Evolutionary conservation across 2,888 invertebrate genomes (phyloP), one percentile per base, ranked within the genome.

Genomic region (Sesamia inferens): DNA sequence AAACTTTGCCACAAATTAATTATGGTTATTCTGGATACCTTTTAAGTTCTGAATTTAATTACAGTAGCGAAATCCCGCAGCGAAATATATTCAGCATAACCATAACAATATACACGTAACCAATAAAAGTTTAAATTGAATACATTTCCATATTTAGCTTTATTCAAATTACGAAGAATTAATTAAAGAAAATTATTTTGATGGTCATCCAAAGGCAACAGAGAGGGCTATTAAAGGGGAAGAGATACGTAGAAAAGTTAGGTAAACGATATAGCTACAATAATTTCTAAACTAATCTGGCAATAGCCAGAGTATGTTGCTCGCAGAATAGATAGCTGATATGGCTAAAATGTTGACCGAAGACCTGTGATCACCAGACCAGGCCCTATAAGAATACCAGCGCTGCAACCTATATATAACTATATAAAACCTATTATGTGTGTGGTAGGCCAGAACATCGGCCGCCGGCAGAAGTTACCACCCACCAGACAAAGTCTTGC

Each of bases 1-100:
- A 57, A 79, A 74, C 61, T 71, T 70, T 65, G 65, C 47, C 51
- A 48, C 61, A 31, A 74, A 44, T 69, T 68, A 66, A 83, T 81
- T 83, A 71, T 54, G 47, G 65, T 79, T 57, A 59, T 47, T 59
- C 59, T 31, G 31, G 64, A 71, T 57, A 65, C 58, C 62, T 42
- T 16, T 69, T 64, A 83, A 81, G 59, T 83, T 83, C 79, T 58
- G 66, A 69, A 63, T 81, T 83, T 76, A 83, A 81, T 81, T 81
- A 79, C 31, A 39, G 13, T 8, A 66, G 51, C 62, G 68, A 47
- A 71, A 63, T 67, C 81, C 76, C 71, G 19, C 51, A 13, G 57
- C 62, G 54, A 47, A 58, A 44, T 59, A 67, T 79, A 80, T 61
- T 80, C 65, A 68, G 44, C 22, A 24, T 42, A n/a, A 72, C 55